Percentiles rank a stretch among this genome's conserved stretches.
Conservation (phyloP, 2,113 vertebrate genomes). For the Calyptomena viridis region DNA sequence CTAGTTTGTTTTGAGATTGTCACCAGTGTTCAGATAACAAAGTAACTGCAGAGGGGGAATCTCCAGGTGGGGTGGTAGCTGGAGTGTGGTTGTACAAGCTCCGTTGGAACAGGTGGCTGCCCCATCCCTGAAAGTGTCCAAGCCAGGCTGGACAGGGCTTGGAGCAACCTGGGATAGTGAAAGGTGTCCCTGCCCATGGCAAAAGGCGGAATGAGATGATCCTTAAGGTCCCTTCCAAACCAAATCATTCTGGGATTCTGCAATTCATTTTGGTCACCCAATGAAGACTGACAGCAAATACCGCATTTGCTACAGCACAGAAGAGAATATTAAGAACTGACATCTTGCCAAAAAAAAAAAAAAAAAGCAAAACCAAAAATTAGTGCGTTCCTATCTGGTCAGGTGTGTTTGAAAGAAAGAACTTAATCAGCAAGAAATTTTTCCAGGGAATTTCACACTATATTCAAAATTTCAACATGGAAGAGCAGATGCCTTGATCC, state of each 20-base stretch:
- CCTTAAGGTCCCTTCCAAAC: background rate
- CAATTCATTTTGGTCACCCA: background rate
- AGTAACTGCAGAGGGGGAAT: background rate
- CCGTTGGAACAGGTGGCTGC: background rate
- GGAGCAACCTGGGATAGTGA: background rate
- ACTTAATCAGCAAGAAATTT: background rate
- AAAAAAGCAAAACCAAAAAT: background rate
- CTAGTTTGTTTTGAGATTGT: background rate
- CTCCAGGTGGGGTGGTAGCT: background rate
- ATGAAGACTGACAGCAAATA: background rate
- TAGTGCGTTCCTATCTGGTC: too few relatives aligned
- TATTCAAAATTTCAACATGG: background rate
- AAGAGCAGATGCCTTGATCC: background rate
- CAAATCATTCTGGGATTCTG: background rate
- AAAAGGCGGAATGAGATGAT: background rate
- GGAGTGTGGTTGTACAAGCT: too few relatives aligned
- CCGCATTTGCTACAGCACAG: background rate
- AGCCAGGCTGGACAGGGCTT: fast-evolving
- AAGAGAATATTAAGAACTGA: background rate
- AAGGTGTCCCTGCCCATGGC: background rate
- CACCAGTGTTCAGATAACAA: background rate
- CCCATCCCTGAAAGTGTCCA: background rate
- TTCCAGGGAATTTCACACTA: background rate
- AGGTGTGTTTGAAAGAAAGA: background rate
- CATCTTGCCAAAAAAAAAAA: background rate